A percentile compares a stretch with the other conserved stretches of the same genome.
These are phyloP conservation scores for Drosophila setifemur DNA, from an alignment of 1,140 invertebrate species.

Conservation along the genomic window DNA sequence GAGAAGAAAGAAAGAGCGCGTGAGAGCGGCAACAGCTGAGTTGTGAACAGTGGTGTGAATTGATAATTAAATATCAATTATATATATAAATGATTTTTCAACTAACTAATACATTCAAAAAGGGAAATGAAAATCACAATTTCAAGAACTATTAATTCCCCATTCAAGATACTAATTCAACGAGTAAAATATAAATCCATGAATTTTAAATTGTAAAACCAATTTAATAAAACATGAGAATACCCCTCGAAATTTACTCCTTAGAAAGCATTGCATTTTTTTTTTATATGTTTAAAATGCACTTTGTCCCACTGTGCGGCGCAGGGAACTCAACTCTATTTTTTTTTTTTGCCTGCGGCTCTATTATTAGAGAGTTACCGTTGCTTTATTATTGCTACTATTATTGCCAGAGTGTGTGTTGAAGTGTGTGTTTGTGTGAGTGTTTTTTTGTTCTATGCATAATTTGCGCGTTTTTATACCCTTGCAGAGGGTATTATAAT, in stretches of 20 bases:
- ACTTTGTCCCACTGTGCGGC: not conserved
- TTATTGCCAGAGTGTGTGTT: constrained; percentile 30
- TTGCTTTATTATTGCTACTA: constrained; percentile 74
- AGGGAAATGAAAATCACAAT: too few relatives aligned
- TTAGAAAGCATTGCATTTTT: too few relatives aligned
- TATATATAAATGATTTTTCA: not conserved
- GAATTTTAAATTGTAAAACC: not conserved
- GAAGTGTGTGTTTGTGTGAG: constrained; percentile 1
- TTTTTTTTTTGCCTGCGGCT: constrained; percentile 35
- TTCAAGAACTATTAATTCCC: too few relatives aligned
- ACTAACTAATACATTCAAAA: not conserved
- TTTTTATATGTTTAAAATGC: too few relatives aligned
- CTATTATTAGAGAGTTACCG: constrained; percentile 80
- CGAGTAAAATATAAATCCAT: too few relatives aligned
- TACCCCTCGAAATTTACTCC: too few relatives aligned
- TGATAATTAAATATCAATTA: not conserved
- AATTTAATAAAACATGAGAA: too few relatives aligned
- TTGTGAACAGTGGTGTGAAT: not conserved
- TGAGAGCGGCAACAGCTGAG: constrained; percentile 44
- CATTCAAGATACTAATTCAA: too few relatives aligned
- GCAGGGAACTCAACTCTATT: constrained; percentile 8
- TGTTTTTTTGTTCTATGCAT: constrained; percentile 70
- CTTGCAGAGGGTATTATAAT: too few relatives aligned
- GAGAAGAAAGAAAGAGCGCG: constrained; percentile 6
- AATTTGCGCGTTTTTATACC: constrained; percentile 77